phyloP scores from a whole-genome alignment of 1,140 invertebrate genomes.

The Pteromalus puparum region DNA sequence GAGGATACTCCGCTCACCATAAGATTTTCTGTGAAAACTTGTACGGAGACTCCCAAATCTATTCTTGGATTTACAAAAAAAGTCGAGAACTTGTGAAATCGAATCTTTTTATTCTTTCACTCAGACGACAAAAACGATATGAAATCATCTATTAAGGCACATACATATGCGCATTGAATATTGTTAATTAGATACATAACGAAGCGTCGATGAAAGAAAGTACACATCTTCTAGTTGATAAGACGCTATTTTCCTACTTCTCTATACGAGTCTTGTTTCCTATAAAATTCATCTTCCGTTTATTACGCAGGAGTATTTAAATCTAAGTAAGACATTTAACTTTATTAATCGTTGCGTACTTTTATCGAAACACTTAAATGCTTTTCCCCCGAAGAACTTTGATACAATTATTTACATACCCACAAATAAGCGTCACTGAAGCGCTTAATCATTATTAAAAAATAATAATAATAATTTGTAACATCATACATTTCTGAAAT shows the following conservation, averaged over 20 bases:
- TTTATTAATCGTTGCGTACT: slow-evolving; percentile 7
- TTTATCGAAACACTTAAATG: slow-evolving; percentile 1
- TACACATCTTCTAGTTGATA: slow-evolving; percentile 48
- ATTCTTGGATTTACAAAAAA: slow-evolving; percentile 60
- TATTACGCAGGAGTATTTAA: slow-evolving; percentile 39
- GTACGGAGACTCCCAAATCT: slow-evolving; percentile 61
- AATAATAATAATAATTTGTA: background rate
- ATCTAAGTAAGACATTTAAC: slow-evolving; percentile 31
- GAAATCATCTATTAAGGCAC: slow-evolving; percentile 19
- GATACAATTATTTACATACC: slow-evolving; percentile 24
- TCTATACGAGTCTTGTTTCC: slow-evolving; percentile 37
- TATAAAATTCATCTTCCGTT: slow-evolving; percentile 41
- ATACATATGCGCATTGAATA: slow-evolving; percentile 47
- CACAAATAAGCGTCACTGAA: slow-evolving; percentile 16
- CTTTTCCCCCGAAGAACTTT: slow-evolving; percentile 19
- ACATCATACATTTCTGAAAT: background rate
- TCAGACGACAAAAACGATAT: slow-evolving; percentile 38
- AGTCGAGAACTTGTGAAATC: slow-evolving; percentile 65
- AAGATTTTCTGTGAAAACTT: slow-evolving; percentile 69
- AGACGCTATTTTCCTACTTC: slow-evolving; percentile 41
- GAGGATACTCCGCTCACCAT: slow-evolving; percentile 57
- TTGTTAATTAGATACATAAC: slow-evolving; percentile 49
- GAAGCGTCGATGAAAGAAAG: slow-evolving; percentile 49
- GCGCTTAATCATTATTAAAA: background rate
- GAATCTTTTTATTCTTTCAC: slow-evolving; percentile 55